Evolutionary conservation across 2,888 invertebrate species (phyloP).

Genomic region (Petrolisthes cinctipes): DNA sequence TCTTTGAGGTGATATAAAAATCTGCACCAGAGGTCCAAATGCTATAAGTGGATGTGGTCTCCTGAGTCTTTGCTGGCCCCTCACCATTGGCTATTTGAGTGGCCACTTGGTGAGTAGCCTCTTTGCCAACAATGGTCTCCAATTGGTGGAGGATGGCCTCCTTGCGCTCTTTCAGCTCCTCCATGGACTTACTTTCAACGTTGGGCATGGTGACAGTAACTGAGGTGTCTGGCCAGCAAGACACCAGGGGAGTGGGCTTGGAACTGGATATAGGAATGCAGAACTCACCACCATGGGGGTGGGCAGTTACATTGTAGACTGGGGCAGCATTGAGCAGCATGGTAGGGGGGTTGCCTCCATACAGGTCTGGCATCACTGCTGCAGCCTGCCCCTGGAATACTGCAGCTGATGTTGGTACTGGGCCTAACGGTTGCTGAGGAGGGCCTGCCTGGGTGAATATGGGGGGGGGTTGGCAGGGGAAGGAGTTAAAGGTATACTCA

Average conservation of each 20-base stretch:
- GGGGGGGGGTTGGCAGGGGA: conserved; percentile 49
- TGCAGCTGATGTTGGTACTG: conserved; percentile 37
- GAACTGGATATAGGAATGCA: conserved; percentile 50
- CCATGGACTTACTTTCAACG: conserved; percentile 69
- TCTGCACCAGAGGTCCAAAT: conserved; percentile 68
- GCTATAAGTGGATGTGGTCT: conserved; percentile 67
- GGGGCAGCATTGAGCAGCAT: conserved; percentile 51
- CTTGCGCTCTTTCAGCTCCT: conserved; percentile 75
- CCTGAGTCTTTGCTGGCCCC: conserved; percentile 41
- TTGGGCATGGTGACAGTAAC: conserved; percentile 20
- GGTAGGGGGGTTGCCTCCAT: conserved; percentile 49
- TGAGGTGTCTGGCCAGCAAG: conserved; percentile 51
- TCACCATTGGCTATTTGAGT: conserved; percentile 63
- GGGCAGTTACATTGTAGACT: conserved; percentile 51
- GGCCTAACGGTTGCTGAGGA: conserved; percentile 38
- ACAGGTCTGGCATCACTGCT: conserved; percentile 51
- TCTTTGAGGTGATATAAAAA: conserved; percentile 66
- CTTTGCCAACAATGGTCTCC: conserved; percentile 72
- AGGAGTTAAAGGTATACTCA: conserved; percentile 53
- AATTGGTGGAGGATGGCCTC: conserved; percentile 76
- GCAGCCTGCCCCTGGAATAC: conserved; percentile 50
- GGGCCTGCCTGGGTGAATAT: conserved; percentile 54
- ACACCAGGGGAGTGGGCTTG: conserved; percentile 41
- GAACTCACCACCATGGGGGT: conserved; percentile 42
- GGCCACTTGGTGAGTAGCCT: conserved; percentile 67